These are phyloP conservation scores for Meteorus colon DNA, from an alignment of 2,888 invertebrate species.

Conservation along the genomic window DNA sequence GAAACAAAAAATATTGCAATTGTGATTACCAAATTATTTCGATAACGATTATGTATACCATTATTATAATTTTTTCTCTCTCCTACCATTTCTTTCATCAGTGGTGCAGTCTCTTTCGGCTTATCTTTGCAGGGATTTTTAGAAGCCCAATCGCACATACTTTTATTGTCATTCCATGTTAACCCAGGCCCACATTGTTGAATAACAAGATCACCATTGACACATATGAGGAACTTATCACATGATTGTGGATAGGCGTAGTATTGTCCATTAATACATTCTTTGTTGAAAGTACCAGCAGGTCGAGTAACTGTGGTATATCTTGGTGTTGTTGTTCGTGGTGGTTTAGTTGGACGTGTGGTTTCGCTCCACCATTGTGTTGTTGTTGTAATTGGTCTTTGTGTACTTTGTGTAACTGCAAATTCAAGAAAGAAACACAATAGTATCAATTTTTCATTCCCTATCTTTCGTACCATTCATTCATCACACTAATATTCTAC, in stretches of 20 bases:
- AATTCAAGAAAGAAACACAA: slow-evolving; percentile 6
- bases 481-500: background rate
- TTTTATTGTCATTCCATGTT: slow-evolving; percentile 81
- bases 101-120: slow-evolving; percentile 47
- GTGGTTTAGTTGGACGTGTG: slow-evolving; percentile 38
- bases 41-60: background rate
- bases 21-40: slow-evolving; percentile 29
- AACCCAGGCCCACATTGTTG: slow-evolving; percentile 86
- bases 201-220: slow-evolving; percentile 81
- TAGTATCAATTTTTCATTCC: slow-evolving; percentile 21
- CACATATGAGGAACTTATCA: slow-evolving; percentile 85
- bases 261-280: slow-evolving; percentile 83
- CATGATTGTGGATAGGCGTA: slow-evolving; percentile 83
- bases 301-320: slow-evolving; percentile 45
- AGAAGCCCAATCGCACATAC: slow-evolving; percentile 85
- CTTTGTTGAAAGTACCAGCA: slow-evolving; percentile 53
- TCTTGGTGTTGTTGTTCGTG: slow-evolving; percentile 55
- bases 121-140: slow-evolving; percentile 70
- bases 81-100: slow-evolving; percentile 44
- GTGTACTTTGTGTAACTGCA: slow-evolving; percentile 48
- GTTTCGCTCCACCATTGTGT: slow-evolving; percentile 29
- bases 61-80: background rate
- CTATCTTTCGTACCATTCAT: background rate
- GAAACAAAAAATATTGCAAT: background rate
- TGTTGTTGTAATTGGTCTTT: slow-evolving; percentile 40